Evolutionary conservation across 2,888 invertebrate genomes (phyloP), one percentile per base, ranked within the genome.

Genomic region (Venusia cambrica): DNA sequence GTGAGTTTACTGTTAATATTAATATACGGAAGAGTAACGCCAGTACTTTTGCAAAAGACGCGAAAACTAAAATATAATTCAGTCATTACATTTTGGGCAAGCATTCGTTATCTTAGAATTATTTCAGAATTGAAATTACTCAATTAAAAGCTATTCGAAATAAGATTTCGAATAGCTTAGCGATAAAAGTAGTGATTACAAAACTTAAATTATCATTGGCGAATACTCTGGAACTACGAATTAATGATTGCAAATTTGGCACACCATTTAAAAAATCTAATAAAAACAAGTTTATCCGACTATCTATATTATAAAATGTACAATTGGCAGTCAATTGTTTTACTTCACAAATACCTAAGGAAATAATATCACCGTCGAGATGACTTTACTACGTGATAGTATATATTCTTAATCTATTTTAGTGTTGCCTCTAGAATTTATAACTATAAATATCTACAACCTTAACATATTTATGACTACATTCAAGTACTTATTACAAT

Each of bases 271-370:
- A 77, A 81, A 76, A 75, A 69, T 72, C 64, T 71, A 79, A 64
- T 72, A 71, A 83, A 84, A 73, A 67, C 77, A 76, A 65, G 73
- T 49, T 54, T 74, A 75, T 68, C 70, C 67, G 75, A 73, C 80
- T 83, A 84, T 74, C 78, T 87, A 80, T 65, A 62, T 76, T 80
- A 78, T 77, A 81, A 85, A 78, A 77, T 73, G 63, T 80, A 78
- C 85, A 84, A 85, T 84, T 85, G 85, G 85, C 85, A 85, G 85
- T 87, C 83, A 84, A 84, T 79, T 84, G 83, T 76, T 38, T 63
- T 67, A 45, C 62, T 69, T 54, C 67, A 74, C 64, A 67, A 75
- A 70, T 71, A 71, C 65, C 73, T 79, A 84, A 57, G 72, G 67
- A 76, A 79, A 80, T 68, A 75, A 73, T 77, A 78, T 80, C 81